Evolutionary conservation across 1,140 invertebrate genomes (phyloP), one percentile per base, ranked within the genome.

Genomic region (Limonius californicus): DNA sequence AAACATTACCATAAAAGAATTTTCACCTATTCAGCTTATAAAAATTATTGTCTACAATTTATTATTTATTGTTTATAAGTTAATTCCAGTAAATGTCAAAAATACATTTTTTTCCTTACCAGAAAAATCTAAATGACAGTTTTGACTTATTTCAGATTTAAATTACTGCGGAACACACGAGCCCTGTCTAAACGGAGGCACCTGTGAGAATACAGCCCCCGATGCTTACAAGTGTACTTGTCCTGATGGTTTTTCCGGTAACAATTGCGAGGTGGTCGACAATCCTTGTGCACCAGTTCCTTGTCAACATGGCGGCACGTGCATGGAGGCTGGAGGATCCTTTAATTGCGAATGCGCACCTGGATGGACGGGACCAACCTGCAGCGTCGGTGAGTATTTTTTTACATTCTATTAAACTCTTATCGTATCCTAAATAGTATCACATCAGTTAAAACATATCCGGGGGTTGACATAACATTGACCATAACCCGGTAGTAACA

Each of bases 151-250:
- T 77, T 57, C 78, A 88, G 96, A 99, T 83, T 84, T 99, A 68
- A 98, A 98, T 80, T 98, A 95, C 80, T 99, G 96, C 78, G 96
- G 95, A 43, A 97, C 96, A 54, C 92, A 98, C 79, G 91, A 94
- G 76, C 95, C 95, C 1, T 99, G 96, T 79, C 86, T 88, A 69
- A 96, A 98, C 80, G 94, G 94, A 55, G 96, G 94, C 39, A 95
- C 94, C 20, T 98, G 96, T 80, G 90, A 91, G 77, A 98, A 98
- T 79, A 96, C 93, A 0, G 92, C 89, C 19, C 91, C 93, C 7
- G 94, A 96, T 76, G 87, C 90, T 66, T 98, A 95, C 80, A 84
- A 89, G 61, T 98, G 95, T 79, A 88, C 87, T 27, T 98, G 95
- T 76, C 88, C 91, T 21, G 89, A 92, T 68, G 95, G 94, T 6